These are phyloP conservation scores for Orestias chungarensis DNA, from an alignment of 2,797 vertebrate genomes.

Conservation along the genomic window DNA sequence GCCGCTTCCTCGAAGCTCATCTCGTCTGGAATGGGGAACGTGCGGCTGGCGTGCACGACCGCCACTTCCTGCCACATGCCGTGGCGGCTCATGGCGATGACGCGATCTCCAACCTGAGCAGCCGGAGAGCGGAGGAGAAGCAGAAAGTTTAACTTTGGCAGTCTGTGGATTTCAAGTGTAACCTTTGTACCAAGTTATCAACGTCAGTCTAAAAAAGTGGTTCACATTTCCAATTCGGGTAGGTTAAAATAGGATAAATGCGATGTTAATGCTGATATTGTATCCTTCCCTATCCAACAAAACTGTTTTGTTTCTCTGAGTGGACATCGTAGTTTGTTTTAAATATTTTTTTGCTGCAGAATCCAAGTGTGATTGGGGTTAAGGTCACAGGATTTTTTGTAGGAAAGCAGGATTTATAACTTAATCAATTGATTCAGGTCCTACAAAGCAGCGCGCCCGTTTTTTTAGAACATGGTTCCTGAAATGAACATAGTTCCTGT, in stretches of 20 bases:
- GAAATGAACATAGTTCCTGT: too few relatives aligned
- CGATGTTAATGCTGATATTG: neutral
- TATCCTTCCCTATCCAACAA: too few relatives aligned
- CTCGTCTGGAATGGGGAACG: constrained; percentile 86
- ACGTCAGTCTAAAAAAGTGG: too few relatives aligned
- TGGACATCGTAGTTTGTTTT: neutral
- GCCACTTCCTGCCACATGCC: constrained; percentile 91
- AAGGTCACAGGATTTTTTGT: neutral
- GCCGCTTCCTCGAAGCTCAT: constrained; percentile 93
- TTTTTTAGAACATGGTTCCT: too few relatives aligned
- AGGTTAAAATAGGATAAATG: too few relatives aligned
- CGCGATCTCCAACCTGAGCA: constrained; percentile 86
- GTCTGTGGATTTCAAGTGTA: neutral
- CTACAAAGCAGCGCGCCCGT: neutral
- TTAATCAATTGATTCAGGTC: neutral
- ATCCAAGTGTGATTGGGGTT: neutral
- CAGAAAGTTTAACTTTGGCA: neutral
- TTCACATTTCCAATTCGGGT: too few relatives aligned
- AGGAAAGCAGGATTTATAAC: neutral
- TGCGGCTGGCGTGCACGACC: constrained; percentile 68
- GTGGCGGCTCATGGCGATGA: constrained; percentile 79
- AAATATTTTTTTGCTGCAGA: neutral
- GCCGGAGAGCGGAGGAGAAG: neutral
- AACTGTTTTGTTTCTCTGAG: neutral
- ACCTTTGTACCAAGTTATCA: neutral